Percentiles rank a stretch among this genome's conserved stretches.
phyloP scores from a whole-genome alignment of 2,113 vertebrate species.

The Scomber japonicus region DNA sequence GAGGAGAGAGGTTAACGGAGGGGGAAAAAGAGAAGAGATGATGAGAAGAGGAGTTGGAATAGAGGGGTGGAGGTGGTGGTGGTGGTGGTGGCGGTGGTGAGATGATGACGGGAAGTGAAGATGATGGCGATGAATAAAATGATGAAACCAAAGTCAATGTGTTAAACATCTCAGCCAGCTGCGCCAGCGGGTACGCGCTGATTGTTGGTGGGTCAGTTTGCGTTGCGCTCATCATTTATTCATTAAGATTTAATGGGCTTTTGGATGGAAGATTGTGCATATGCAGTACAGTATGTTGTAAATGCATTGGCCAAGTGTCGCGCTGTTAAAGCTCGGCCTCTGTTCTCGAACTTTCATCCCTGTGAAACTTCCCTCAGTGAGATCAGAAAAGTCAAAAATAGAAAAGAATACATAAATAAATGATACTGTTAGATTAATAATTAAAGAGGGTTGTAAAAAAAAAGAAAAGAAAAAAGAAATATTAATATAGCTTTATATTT shows the following conservation, averaged over 20 bases:
- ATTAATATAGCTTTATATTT: not conserved
- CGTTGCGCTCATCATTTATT: conserved; percentile 26
- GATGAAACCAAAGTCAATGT: conserved; percentile 6
- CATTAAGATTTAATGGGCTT: conserved; percentile 39
- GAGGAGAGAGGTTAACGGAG: not conserved
- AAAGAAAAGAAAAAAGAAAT: too few species aligned
- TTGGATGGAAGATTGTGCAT: not conserved
- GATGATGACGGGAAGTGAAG: not conserved
- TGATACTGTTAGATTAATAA: not conserved
- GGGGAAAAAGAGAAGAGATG: not conserved
- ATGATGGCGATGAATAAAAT: conserved; percentile 13
- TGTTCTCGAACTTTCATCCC: not conserved
- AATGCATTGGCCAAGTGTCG: not conserved
- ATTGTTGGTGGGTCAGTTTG: conserved; percentile 11
- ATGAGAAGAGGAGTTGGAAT: conserved; percentile 1
- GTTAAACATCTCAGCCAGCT: conserved; percentile 29
- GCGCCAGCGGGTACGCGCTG: not conserved
- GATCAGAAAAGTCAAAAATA: too few species aligned
- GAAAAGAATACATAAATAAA: not conserved
- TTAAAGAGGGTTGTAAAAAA: too few species aligned
- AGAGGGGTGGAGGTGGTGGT: not conserved
- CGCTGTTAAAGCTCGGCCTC: not conserved
- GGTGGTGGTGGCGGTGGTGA: not conserved
- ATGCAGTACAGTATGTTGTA: not conserved
- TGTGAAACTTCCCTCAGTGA: not conserved